Base-by-base conservation (phyloP, 2,113 vertebrate genomes). In the Empidonax alnorum region DNA sequence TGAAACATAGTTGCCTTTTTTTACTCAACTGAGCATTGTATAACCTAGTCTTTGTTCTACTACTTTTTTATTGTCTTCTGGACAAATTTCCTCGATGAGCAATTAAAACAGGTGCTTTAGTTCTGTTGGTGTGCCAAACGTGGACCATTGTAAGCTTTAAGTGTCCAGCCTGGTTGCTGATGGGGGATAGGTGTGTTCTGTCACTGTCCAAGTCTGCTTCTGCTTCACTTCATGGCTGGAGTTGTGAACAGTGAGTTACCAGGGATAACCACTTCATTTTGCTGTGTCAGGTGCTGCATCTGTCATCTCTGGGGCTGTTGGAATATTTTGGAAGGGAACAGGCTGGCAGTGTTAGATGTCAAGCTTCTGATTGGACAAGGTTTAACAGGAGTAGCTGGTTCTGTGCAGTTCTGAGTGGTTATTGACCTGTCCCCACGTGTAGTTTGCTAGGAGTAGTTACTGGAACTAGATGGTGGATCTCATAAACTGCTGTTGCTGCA, bases 71-170 rank as follows among this genome's bases (percentile, higher is more conserved):
- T 86, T 80, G 94, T 91, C 55, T 67, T 92, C 87, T 73, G 78
- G 50, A 85, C 84, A 81, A 79, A 15, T 44, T 50, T 89, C 47
- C 65, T 96, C 31, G 5, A 78, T 31, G 84, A 92, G 72, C 62
- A 88, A 89, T 82, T 86, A 31, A 93, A 95, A 94, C 67, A 87
- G 95, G 91, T 94, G 88, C 96, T 97, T 96, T 94, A 92, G 92
- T 96, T 96, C 94, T 94, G 94, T 93, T 94, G 72, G 74, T 58
- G 96, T 98, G 98, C 97, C 98, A 98, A 98, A 97, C 93, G 95
- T 93, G 93, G 90, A 96, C 92, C 85, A 79, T 71, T 78, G 74
- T 89, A 87, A 96, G 87, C 90, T 91, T 91, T 91, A 93, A 94
- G 59, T 75, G 73, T 83, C 78, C 83, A 79, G 76, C 85, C 44